phyloP scores from a whole-genome alignment of 2,888 invertebrate species.

The Teleogryllus oceanicus region DNA sequence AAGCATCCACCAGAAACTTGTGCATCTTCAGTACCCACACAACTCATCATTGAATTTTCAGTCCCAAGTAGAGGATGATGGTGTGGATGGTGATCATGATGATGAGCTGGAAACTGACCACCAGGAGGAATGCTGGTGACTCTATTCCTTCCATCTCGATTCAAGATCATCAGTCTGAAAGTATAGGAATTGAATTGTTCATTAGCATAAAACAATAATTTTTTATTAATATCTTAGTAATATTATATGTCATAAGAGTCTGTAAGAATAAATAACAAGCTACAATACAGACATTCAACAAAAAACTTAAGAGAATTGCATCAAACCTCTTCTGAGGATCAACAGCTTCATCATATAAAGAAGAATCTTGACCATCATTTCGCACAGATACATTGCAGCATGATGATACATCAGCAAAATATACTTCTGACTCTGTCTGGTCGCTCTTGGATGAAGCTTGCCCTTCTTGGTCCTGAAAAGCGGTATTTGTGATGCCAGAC shows the following conservation, averaged over 20 bases:
- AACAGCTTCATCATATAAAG: constrained; percentile 56
- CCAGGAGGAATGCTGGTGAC: not conserved
- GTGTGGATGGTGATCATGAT: constrained; percentile 19
- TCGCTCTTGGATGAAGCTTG: constrained; percentile 47
- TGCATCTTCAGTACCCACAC: not conserved
- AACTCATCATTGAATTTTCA: not conserved
- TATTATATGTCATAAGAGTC: not conserved
- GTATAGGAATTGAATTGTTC: not conserved
- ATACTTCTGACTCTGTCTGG: constrained; percentile 75
- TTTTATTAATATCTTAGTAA: not conserved
- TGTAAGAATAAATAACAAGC: not conserved
- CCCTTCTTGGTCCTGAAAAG: constrained; percentile 67
- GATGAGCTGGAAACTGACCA: constrained; percentile 20
- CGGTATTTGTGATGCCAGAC: constrained; percentile 68
- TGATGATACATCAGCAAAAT: constrained; percentile 76
- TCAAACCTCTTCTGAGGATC: constrained; percentile 42
- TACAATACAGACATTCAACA: not conserved
- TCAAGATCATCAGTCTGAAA: constrained; percentile 25
- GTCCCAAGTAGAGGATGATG: not conserved
- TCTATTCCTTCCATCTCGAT: constrained; percentile 22
- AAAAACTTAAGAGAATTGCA: not conserved
- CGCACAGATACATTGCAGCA: constrained; percentile 72
- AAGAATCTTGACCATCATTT: constrained; percentile 56
- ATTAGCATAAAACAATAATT: not conserved
- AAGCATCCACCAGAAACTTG: not conserved